These are phyloP conservation scores for Heliconius erato DNA, from an alignment of 2,888 invertebrate species.

Conservation along the genomic window DNA sequence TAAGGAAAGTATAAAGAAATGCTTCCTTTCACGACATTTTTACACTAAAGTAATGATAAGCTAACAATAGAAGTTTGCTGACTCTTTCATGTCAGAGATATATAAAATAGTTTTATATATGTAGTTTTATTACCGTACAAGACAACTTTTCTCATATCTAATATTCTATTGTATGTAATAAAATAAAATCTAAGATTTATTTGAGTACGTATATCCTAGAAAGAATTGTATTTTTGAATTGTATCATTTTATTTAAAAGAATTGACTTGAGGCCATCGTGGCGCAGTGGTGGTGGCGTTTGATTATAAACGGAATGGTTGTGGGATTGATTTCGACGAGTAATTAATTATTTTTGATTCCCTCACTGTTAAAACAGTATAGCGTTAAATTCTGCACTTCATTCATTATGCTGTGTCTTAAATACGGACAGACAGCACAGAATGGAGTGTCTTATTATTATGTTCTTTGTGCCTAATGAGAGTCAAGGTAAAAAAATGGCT, in stretches of 20 bases:
- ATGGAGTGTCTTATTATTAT: no score
- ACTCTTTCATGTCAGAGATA: background rate
- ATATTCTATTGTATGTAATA: slow-evolving; percentile 2
- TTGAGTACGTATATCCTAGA: background rate
- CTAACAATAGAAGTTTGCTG: slow-evolving; percentile 16
- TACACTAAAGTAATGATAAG: slow-evolving; percentile 11
- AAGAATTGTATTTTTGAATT: background rate
- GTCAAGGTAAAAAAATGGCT: no score
- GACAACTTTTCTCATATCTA: background rate
- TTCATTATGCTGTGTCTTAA: no score
- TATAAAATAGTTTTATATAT: background rate
- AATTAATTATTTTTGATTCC: no score
- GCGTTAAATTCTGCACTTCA: no score
- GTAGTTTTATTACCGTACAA: background rate
- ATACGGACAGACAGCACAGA: no score
- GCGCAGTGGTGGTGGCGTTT: no score
- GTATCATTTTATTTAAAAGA: background rate
- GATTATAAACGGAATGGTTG: no score
- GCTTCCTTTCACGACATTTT: background rate
- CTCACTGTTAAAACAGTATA: no score
- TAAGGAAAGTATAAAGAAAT: background rate
- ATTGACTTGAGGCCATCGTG: no score
- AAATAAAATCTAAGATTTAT: background rate
- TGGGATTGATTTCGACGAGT: no score
- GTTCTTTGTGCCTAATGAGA: no score